Evolutionary conservation across 2,113 vertebrate species (phyloP).

Genomic region (Lepus americanus): DNA sequence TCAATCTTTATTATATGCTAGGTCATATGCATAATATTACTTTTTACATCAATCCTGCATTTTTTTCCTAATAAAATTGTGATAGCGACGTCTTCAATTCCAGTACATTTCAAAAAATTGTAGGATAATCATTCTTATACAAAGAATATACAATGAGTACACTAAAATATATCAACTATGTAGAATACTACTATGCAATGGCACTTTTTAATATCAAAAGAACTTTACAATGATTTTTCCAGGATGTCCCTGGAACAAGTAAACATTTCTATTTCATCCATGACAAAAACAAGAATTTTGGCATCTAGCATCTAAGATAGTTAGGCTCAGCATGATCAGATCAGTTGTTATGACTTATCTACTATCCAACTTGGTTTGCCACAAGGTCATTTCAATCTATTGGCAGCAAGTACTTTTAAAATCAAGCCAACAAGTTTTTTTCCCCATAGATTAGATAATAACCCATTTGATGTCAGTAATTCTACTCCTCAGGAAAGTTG

Average conservation of each 20-base stretch:
- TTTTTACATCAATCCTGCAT: background rate
- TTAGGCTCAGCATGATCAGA: background rate
- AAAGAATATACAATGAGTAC: background rate
- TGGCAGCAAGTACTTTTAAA: slow-evolving; percentile 42
- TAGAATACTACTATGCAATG: background rate
- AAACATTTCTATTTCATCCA: slow-evolving; percentile 48
- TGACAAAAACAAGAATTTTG: slow-evolving; percentile 61
- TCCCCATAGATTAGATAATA: slow-evolving; percentile 7
- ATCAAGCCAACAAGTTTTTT: background rate
- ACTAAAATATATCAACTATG: background rate
- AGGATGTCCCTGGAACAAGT: slow-evolving; percentile 29
- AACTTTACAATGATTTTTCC: slow-evolving; percentile 25
- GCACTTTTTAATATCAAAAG: slow-evolving; percentile 27
- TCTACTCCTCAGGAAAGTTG: slow-evolving; percentile 42
- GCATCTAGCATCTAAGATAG: slow-evolving; percentile 52
- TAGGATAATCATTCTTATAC: slow-evolving; percentile 34
- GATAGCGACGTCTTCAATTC: slow-evolving; percentile 35
- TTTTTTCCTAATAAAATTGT: slow-evolving; percentile 57
- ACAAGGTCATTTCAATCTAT: slow-evolving; percentile 1
- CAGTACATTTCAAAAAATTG: background rate
- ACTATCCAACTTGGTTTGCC: slow-evolving; percentile 29
- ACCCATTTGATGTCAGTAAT: slow-evolving; percentile 13
- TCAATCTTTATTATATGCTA: slow-evolving; percentile 21
- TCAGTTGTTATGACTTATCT: slow-evolving; percentile 46
- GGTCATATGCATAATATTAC: slow-evolving; percentile 31